Evolutionary conservation across 53 echinoderm and acorn worm genomes (phyloP).

Genomic region (Henricia sp.): DNA sequence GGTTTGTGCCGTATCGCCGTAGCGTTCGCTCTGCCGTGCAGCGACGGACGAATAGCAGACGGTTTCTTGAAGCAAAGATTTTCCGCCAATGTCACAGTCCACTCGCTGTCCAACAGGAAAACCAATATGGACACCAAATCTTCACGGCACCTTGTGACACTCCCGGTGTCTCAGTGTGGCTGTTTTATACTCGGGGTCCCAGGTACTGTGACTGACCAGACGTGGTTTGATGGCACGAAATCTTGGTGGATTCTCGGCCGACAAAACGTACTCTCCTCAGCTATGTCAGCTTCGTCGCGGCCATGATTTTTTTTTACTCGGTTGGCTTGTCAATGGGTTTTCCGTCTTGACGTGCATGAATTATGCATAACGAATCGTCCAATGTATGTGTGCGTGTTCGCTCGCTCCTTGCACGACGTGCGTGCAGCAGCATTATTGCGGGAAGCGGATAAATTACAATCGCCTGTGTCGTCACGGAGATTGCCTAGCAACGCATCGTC

Average conservation of each 20-base stretch:
- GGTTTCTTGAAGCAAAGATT: conserved; percentile 20
- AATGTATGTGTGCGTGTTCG: neutral
- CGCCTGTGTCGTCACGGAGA: conserved; percentile 52
- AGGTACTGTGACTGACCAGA: neutral
- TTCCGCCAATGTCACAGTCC: neutral
- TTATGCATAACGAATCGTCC: conserved; percentile 46
- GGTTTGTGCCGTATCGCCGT: too few species aligned
- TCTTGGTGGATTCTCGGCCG: neutral
- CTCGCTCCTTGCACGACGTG: conserved; percentile 3
- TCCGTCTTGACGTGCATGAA: conserved; percentile 57
- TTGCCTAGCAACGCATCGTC: conserved; percentile 50
- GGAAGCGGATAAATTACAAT: conserved; percentile 42
- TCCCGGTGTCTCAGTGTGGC: neutral
- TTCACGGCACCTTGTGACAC: neutral
- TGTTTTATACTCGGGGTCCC: neutral
- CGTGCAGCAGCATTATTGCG: neutral
- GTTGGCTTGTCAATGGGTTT: conserved; percentile 50
- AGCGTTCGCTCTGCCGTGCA: neutral
- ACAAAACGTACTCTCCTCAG: conserved; percentile 8
- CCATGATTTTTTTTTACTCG: conserved; percentile 46
- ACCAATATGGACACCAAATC: conserved; percentile 8
- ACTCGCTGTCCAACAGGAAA: neutral
- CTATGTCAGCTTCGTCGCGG: conserved; percentile 43
- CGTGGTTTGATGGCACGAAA: neutral
- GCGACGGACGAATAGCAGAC: neutral